A percentile compares a stretch with the other conserved stretches of the same genome.
Evolutionary conservation across 1,140 invertebrate genomes (phyloP).

Genomic region (Micrasema minimum): DNA sequence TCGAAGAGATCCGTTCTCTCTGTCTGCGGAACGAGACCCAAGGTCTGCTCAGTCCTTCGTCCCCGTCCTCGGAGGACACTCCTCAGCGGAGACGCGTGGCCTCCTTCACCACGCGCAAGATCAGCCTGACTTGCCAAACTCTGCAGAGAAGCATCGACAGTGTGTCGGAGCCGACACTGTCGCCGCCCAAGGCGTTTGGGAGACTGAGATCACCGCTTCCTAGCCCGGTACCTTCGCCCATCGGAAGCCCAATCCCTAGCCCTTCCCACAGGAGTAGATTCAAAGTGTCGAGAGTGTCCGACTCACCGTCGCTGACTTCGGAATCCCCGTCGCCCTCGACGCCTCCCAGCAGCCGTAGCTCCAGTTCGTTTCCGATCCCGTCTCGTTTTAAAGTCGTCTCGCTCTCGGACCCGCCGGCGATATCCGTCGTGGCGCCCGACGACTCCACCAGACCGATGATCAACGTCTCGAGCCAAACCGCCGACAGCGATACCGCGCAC

Average conservation of each 20-base stretch:
- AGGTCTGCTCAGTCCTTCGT: conserved; percentile 53
- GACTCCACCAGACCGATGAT: not conserved
- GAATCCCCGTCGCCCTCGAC: conserved; percentile 56
- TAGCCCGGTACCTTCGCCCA: conserved; percentile 75
- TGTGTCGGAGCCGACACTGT: conserved; percentile 29
- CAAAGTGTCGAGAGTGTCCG: conserved; percentile 69
- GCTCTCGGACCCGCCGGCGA: conserved; percentile 51
- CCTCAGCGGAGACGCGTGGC: conserved; percentile 37
- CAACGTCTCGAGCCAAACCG: conserved; percentile 19
- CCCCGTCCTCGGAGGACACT: conserved; percentile 28
- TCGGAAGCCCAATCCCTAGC: conserved; percentile 72
- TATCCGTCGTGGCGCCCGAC: conserved; percentile 41
- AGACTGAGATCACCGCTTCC: conserved; percentile 75
- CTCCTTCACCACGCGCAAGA: conserved; percentile 56
- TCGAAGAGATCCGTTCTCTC: conserved; percentile 58
- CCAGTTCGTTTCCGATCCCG: conserved; percentile 50
- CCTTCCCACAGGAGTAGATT: conserved; percentile 69
- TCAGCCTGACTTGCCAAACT: conserved; percentile 68
- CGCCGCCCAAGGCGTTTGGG: conserved; percentile 64
- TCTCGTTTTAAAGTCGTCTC: conserved; percentile 63
- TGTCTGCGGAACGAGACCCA: conserved; percentile 57
- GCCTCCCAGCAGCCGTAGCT: conserved; percentile 46
- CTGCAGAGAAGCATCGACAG: conserved; percentile 55
- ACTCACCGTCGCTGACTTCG: conserved; percentile 53
- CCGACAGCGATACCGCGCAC: not conserved